Percentiles rank a stretch among this genome's conserved stretches.
Evolutionary conservation across 2,888 invertebrate genomes (phyloP).

Genomic region (Netelia inedita): DNA sequence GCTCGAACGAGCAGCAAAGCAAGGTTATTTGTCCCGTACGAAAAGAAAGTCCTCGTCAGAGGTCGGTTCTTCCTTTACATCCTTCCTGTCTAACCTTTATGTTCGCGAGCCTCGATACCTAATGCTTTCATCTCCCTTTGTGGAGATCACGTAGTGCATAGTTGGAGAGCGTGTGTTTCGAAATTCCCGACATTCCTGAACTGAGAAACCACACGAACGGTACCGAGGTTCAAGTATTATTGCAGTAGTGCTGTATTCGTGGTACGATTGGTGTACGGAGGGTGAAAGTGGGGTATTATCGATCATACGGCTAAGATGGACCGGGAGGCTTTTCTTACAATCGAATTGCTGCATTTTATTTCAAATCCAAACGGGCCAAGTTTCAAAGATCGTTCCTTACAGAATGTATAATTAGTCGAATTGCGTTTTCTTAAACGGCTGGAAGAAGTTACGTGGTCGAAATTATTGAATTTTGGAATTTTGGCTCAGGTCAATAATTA

Average conservation of each 20-base stretch:
- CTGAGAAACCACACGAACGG: conserved; percentile 46
- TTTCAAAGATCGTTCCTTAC: too few species aligned
- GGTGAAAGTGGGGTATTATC: too few species aligned
- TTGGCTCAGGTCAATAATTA: too few species aligned
- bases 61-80: conserved; percentile 1
- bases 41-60: conserved; percentile 21
- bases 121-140: conserved; percentile 71
- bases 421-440: too few species aligned
- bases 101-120: conserved; percentile 47
- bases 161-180: conserved; percentile 1
- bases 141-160: conserved; percentile 59
- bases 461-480: too few species aligned
- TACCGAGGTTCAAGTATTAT: neutral
- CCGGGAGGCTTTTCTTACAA: too few species aligned
- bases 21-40: neutral
- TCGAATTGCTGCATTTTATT: too few species aligned
- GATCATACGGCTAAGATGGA: too few species aligned
- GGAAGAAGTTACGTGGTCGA: too few species aligned
- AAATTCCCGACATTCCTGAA: conserved; percentile 61
- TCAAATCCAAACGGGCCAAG: too few species aligned
- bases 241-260: neutral
- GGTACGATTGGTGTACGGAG: neutral
- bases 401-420: too few species aligned
- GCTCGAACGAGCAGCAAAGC: neutral
- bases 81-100: conserved; percentile 36